A percentile compares a stretch with the other conserved stretches of the same genome.
Evolutionary conservation across 2,888 invertebrate genomes (phyloP).

Genomic region (Chirona hameri): DNA sequence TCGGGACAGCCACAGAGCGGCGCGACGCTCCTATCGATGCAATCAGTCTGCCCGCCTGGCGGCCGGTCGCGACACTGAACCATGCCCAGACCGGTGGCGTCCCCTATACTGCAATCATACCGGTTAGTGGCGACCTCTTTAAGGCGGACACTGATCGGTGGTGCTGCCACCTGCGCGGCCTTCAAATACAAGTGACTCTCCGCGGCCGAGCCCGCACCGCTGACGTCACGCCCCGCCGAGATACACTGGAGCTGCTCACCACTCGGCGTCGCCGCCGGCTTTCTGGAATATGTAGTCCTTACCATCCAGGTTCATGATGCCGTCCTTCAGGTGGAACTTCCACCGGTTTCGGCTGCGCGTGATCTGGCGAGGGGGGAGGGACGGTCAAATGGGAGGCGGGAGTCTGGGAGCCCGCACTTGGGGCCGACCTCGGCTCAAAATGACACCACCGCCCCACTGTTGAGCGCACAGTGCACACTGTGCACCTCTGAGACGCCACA

Average conservation of each 20-base stretch:
- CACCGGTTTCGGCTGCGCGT: slow-evolving; percentile 97
- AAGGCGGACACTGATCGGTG: too few relatives aligned
- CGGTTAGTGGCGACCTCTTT: slow-evolving; percentile 68
- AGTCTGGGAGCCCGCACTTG: too few relatives aligned
- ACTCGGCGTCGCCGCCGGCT: slow-evolving; percentile 98
- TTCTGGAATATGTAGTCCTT: slow-evolving; percentile 99
- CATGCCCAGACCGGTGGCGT: neutral
- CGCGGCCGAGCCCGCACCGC: slow-evolving; percentile 68
- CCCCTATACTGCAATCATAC: slow-evolving; percentile 54
- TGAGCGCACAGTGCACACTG: too few relatives aligned
- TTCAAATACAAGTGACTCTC: slow-evolving; percentile 58
- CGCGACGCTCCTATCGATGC: neutral
- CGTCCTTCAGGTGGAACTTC: slow-evolving; percentile 99
- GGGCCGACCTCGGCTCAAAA: too few relatives aligned
- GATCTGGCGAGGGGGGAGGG: slow-evolving; percentile 58
- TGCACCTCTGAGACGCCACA: too few relatives aligned
- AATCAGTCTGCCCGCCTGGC: neutral
- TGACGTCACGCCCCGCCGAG: neutral
- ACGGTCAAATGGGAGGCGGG: too few relatives aligned
- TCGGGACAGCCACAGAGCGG: neutral
- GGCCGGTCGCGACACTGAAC: neutral
- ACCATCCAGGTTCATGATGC: slow-evolving; percentile 97
- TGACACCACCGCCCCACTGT: too few relatives aligned
- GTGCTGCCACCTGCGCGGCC: too few relatives aligned
- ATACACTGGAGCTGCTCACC: slow-evolving; percentile 57